phyloP scores from a whole-genome alignment of 2,888 invertebrate species.

The Lasioglossum vierecki region DNA sequence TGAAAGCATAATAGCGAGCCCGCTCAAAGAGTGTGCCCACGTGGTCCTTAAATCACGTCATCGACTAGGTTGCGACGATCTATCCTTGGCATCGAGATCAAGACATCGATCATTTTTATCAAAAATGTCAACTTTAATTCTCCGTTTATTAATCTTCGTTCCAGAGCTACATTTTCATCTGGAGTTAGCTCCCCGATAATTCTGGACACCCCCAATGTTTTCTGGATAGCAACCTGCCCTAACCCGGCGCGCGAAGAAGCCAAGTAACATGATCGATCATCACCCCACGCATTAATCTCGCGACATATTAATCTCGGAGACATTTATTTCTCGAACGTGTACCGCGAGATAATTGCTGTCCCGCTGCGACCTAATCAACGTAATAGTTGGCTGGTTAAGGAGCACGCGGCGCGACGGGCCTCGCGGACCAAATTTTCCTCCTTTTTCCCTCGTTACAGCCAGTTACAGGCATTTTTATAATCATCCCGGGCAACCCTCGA shows the following conservation, averaged over 20 bases:
- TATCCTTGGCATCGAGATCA: background rate
- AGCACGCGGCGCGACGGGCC: conserved; percentile 7
- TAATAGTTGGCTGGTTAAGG: conserved; percentile 53
- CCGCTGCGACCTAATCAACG: conserved; percentile 45
- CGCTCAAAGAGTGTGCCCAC: too few relatives aligned
- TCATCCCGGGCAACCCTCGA: conserved; percentile 45
- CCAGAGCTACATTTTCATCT: background rate
- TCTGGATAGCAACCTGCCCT: background rate
- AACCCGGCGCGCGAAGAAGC: background rate
- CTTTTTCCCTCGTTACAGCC: conserved; percentile 31
- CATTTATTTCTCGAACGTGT: conserved; percentile 40
- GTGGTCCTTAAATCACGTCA: background rate
- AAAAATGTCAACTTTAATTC: background rate
- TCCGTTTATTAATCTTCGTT: background rate
- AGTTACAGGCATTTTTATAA: conserved; percentile 54
- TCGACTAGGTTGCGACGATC: background rate
- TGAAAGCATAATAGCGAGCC: background rate
- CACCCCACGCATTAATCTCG: background rate
- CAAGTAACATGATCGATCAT: conserved; percentile 15
- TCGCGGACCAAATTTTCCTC: conserved; percentile 9
- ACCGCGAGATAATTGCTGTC: conserved; percentile 34
- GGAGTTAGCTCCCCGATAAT: background rate
- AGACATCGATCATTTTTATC: background rate
- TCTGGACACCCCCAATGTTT: background rate
- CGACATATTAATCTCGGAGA: conserved; percentile 45